Percentiles rank a stretch among this genome's conserved stretches.
These are phyloP conservation scores for Ornithoptera priamus DNA, from an alignment of 2,888 invertebrate genomes.

Conservation along the genomic window DNA sequence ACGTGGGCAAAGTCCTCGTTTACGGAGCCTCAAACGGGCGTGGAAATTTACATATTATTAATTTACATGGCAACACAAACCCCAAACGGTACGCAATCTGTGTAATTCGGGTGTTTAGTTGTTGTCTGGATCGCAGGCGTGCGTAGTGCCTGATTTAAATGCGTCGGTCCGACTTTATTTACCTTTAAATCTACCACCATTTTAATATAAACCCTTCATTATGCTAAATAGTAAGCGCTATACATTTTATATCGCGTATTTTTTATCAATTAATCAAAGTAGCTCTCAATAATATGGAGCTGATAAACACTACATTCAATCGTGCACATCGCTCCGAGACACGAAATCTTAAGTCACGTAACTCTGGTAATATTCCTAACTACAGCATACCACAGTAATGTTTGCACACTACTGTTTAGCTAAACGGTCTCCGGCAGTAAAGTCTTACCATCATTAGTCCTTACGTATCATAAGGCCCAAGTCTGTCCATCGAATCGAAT, in stretches of 20 bases:
- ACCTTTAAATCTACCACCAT: not conserved
- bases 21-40: constrained; percentile 46
- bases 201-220: not conserved
- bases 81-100: constrained; percentile 61
- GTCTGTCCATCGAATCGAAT: too few relatives aligned
- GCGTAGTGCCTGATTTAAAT: constrained; percentile 29
- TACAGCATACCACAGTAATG: too few relatives aligned
- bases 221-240: not conserved
- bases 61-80: constrained; percentile 66
- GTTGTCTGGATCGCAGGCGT: constrained; percentile 42
- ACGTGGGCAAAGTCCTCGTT: constrained; percentile 48
- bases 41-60: constrained; percentile 77
- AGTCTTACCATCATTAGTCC: too few relatives aligned
- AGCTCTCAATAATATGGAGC: too few relatives aligned
- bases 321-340: too few relatives aligned
- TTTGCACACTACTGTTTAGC: too few relatives aligned
- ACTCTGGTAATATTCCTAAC: too few relatives aligned
- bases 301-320: too few relatives aligned
- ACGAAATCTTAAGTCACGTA: too few relatives aligned
- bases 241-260: not conserved
- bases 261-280: not conserved
- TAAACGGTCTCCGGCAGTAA: too few relatives aligned
- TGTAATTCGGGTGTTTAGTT: constrained; percentile 70
- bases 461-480: too few relatives aligned
- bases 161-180: constrained; percentile 40